Conservation (phyloP, 1,140 invertebrate species). For the Drosophila lowei region DNA sequence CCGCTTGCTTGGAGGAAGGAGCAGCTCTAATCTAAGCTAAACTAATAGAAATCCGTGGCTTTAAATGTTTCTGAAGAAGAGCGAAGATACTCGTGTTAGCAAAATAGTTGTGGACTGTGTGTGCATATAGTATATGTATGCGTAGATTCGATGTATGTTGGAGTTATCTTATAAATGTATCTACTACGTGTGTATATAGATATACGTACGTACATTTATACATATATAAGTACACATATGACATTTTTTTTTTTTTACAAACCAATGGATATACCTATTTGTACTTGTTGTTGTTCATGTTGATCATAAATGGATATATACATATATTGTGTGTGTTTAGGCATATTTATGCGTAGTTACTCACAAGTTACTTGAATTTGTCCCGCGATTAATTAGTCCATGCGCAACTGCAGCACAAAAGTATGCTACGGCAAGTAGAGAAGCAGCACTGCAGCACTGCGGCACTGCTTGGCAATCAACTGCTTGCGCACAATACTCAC, state of each 20-base stretch:
- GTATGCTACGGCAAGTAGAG: slow-evolving; percentile 37
- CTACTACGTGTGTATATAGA: background rate
- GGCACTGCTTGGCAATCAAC: slow-evolving; percentile 22
- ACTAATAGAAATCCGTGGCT: slow-evolving; percentile 63
- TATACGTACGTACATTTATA: background rate
- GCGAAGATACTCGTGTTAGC: slow-evolving; percentile 8
- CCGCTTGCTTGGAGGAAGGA: too few relatives aligned
- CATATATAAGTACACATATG: background rate
- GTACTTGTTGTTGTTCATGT: slow-evolving; percentile 43
- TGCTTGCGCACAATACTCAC: slow-evolving; percentile 3
- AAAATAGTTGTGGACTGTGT: slow-evolving; percentile 26
- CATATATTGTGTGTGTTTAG: slow-evolving; percentile 11
- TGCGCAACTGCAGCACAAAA: slow-evolving; percentile 21
- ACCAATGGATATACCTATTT: slow-evolving; percentile 44
- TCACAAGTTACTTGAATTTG: slow-evolving; percentile 29
- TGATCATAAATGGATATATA: slow-evolving; percentile 24
- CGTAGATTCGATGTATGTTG: slow-evolving; percentile 34
- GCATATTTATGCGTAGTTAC: slow-evolving; percentile 33
- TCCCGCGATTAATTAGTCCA: slow-evolving; percentile 7
- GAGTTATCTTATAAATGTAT: slow-evolving; percentile 18
- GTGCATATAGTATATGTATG: background rate
- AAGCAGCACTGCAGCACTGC: too few relatives aligned
- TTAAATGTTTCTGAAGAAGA: slow-evolving; percentile 50
- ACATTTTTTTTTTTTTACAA: slow-evolving; percentile 31
- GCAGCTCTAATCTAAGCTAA: slow-evolving; percentile 29